Percentiles rank a stretch among this genome's conserved stretches.
phyloP scores from a whole-genome alignment of 2,113 vertebrate genomes.

The Cranoglanis bouderius region DNA sequence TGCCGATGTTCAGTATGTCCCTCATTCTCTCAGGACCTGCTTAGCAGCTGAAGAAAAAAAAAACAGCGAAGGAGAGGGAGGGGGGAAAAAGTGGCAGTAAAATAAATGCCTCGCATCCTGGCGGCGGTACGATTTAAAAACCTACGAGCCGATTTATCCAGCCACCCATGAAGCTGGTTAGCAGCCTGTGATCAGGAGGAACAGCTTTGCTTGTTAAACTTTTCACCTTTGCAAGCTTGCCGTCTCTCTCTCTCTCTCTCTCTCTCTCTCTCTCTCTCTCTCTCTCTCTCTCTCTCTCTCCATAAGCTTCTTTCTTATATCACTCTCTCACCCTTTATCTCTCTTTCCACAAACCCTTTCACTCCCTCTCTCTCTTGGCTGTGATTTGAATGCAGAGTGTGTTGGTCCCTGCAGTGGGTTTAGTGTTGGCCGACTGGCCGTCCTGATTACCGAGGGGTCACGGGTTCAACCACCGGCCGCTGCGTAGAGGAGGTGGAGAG shows the following conservation, averaged over 20 bases:
- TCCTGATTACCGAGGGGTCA: slow-evolving; percentile 57
- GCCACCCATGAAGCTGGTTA: slow-evolving; percentile 99
- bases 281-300: neutral
- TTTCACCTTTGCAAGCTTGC: slow-evolving; percentile 89
- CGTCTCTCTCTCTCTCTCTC: slow-evolving; percentile 31
- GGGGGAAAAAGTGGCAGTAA: slow-evolving; percentile 67
- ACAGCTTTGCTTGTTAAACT: slow-evolving; percentile 99
- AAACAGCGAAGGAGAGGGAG: slow-evolving; percentile 37
- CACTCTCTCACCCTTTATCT: slow-evolving; percentile 21
- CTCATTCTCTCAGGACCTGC: slow-evolving; percentile 38
- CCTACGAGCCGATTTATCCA: slow-evolving; percentile 89
- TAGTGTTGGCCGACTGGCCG: slow-evolving; percentile 60
- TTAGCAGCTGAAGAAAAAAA: slow-evolving; percentile 38
- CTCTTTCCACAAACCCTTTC: neutral
- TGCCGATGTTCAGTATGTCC: slow-evolving; percentile 66
- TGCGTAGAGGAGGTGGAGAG: slow-evolving; percentile 65
- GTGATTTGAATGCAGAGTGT: slow-evolving; percentile 56
- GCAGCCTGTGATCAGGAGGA: slow-evolving; percentile 98
- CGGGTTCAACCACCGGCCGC: slow-evolving; percentile 67
- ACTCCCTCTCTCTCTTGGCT: slow-evolving; percentile 10
- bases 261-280: slow-evolving; percentile 8
- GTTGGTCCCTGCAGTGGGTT: slow-evolving; percentile 45
- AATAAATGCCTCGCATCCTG: slow-evolving; percentile 85
- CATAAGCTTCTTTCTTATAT: slow-evolving; percentile 6
- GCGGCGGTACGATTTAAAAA: slow-evolving; percentile 78